Base-by-base conservation (phyloP, 2,888 invertebrate genomes). In the Ophraella communa region DNA sequence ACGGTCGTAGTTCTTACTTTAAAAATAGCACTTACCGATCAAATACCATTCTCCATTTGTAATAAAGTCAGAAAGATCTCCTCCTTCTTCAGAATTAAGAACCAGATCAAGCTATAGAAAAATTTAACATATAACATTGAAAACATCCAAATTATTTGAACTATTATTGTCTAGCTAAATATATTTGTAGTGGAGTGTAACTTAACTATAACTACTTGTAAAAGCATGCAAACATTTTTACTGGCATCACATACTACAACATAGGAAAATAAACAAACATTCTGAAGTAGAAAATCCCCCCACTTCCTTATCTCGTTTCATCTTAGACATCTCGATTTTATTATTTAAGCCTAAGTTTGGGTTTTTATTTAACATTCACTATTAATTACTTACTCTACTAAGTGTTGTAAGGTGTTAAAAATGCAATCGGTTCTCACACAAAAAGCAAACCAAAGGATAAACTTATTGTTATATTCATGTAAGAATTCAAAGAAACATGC, bases 11-110 rank as follows among this genome's bases (percentile, higher is more conserved):
- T 42, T 17, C 17, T 39, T 14, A 39, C n/a, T n/a, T n/a, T n/a
- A n/a, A n/a, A n/a, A n/a, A n/a, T n/a, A 39, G 2, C 1, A 84
- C 91, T 90, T 85, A 96, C 98, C 97, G 87, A 98, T 91, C 81
- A 99, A 89, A 85, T 97, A 95, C 98, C 98, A 99, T 87, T 99
- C 99, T 79, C 98, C 99, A 83, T 98, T 99, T 78, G 94, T 93
- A 83, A 98, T 97, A 88, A 98, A 99, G 86, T 94, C 95, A 77
- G 95, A 92, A 78, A 95, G 89, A 86, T 98, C 98, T 74, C 98
- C 98, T 75, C 95, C 96, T 76, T 89, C 89, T 81, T 94, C 92
- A 80, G 94, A 94, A 85, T 97, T 95, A 83, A 98, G 91, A 84
- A 93, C 90, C 85, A 99, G 91, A 88, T 98, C 96, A 87, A 99